Conservation (phyloP, 2,113 vertebrate species). For the Campylomormyrus numenius region DNA sequence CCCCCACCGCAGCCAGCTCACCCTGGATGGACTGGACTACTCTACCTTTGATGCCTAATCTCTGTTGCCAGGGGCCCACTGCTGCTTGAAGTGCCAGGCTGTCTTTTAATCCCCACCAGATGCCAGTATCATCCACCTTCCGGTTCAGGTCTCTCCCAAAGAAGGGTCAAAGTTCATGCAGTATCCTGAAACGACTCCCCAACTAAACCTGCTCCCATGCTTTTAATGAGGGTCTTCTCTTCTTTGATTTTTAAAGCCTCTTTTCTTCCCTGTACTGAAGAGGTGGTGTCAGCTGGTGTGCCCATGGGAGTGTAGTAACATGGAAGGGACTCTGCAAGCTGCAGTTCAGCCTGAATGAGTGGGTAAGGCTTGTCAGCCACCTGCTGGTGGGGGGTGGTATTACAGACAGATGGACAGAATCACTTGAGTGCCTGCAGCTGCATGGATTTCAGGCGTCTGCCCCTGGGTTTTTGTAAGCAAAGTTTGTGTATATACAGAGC, state of each 20-base stretch:
- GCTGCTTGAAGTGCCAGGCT: neutral
- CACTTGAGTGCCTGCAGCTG: neutral
- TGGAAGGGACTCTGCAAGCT: neutral
- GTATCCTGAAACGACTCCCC: conserved; percentile 28
- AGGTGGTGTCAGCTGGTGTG: neutral
- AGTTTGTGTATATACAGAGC: neutral
- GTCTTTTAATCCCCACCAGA: neutral
- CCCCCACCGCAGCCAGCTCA: conserved; percentile 82
- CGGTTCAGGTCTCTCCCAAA: conserved; percentile 56
- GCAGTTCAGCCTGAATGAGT: neutral
- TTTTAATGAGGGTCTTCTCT: neutral
- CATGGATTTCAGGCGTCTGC: neutral
- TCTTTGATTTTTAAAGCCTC: neutral
- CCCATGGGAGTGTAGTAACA: neutral
- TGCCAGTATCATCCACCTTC: neutral
- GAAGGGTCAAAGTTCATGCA: conserved; percentile 34
- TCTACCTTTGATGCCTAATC: conserved; percentile 32
- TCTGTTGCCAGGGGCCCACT: neutral
- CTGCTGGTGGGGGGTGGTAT: neutral
- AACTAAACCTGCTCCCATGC: neutral
- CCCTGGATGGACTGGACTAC: conserved; percentile 77
- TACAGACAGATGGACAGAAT: neutral
- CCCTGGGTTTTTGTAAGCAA: neutral
- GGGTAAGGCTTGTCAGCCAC: conserved; percentile 2
- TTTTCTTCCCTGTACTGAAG: neutral